phyloP scores from a whole-genome alignment of 2,113 vertebrate species.

The Marmota monax region DNA sequence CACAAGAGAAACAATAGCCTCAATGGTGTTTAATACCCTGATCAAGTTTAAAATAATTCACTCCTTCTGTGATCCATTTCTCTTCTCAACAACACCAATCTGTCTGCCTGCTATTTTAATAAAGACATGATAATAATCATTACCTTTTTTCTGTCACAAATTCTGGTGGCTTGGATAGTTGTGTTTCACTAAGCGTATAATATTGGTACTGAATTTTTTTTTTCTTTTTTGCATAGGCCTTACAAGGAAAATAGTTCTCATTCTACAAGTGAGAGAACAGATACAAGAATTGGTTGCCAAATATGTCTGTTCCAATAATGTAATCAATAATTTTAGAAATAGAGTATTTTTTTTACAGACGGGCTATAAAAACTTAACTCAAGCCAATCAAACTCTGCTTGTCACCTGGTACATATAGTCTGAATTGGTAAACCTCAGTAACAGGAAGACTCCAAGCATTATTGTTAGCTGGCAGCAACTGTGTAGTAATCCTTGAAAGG shows the following conservation, averaged over 20 bases:
- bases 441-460: background rate
- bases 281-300: background rate
- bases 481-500: background rate
- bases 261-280: background rate
- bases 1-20: background rate
- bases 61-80: background rate
- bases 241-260: background rate
- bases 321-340: background rate
- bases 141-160: background rate
- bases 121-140: background rate
- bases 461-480: background rate
- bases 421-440: background rate
- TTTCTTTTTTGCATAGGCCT: background rate
- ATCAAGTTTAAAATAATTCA: conserved; percentile 43
- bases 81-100: background rate
- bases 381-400: background rate
- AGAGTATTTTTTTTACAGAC: background rate
- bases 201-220: background rate
- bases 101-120: conserved; percentile 44
- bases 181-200: background rate
- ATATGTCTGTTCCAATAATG: background rate
- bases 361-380: background rate
- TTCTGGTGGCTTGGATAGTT: background rate
- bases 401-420: background rate
- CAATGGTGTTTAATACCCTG: background rate